Base-by-base conservation (phyloP, 2,888 invertebrate genomes). In the Tetanocera ferruginea region DNA sequence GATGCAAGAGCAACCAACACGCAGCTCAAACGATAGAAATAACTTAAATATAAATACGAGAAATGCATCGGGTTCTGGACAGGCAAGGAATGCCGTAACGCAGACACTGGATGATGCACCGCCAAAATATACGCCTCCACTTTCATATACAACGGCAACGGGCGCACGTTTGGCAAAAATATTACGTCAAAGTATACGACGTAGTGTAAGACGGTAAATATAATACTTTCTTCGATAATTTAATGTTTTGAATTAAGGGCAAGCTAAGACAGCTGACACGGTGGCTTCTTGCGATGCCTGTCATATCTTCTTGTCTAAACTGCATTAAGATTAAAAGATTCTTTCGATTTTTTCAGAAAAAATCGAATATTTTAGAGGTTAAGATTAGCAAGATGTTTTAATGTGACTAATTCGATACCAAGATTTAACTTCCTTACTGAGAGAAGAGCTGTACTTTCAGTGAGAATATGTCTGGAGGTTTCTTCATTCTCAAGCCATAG, bases 121-220 rank as follows among this genome's bases (percentile, higher is more conserved):
- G 4, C 97, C 97, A 71, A 97, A 97, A 89, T 97, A 97, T 90
- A 97, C 97, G 0, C 97, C 97, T 0, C 97, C 97, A 2, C 97
- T 97, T 0, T 96, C 96, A 0, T 97, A 97, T 87, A 96, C 96
- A 43, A 97, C 97, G 5, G 97, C 97, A 0, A 97, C 97, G 0
- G 97, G 97, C 1, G 96, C 96, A 0, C 90, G 96, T 55, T 92
- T 96, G 78, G 94, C 94, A 6, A 94, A 94, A 86, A 91, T 94
- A 84, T 86, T 95, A 37, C 91, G 96, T 0, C 94, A 95, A 85
- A 96, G 96, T 83, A 92, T 96, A 70, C 90, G 96, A 49, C 91
- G 96, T 76, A 96, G 96, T 88, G 94, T 96, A 70, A 90, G 96
- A 79, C 92, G 96, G 89, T 89, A 80, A 80, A 14, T 34, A 19